These are phyloP conservation scores for Cynaeus angustus DNA, from an alignment of 2,888 invertebrate species.

Conservation along the genomic window DNA sequence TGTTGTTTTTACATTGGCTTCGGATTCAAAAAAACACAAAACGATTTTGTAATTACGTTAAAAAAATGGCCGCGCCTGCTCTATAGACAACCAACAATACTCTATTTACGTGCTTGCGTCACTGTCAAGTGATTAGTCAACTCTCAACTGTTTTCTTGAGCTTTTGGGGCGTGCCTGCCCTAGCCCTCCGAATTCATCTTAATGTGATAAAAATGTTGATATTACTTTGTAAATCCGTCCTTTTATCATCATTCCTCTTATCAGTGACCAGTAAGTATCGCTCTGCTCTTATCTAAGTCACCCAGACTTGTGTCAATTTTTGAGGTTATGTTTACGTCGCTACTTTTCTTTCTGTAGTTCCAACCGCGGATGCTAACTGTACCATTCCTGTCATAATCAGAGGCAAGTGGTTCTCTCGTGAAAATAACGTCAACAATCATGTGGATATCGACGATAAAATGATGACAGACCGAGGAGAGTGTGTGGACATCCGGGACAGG, in stretches of 20 bases:
- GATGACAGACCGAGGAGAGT: constrained; percentile 84
- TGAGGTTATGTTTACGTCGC: constrained; percentile 46
- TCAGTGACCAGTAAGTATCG: constrained; percentile 31
- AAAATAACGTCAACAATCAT: constrained; percentile 87
- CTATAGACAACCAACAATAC: constrained; percentile 19
- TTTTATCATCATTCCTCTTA: constrained; percentile 23
- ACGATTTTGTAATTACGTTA: too few relatives aligned
- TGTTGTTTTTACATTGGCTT: too few relatives aligned
- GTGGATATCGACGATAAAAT: constrained; percentile 87
- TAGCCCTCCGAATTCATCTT: not conserved
- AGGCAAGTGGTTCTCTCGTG: constrained; percentile 94
- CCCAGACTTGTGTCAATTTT: constrained; percentile 5
- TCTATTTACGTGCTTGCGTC: constrained; percentile 11
- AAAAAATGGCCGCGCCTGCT: not conserved
- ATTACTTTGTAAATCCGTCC: constrained; percentile 24
- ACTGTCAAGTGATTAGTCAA: constrained; percentile 32
- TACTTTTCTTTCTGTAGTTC: constrained; percentile 24
- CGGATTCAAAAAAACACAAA: too few relatives aligned
- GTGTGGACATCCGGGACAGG: constrained; percentile 83
- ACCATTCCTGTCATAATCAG: constrained; percentile 85
- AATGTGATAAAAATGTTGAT: constrained; percentile 43
- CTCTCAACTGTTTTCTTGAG: constrained; percentile 5
- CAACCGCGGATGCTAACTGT: constrained; percentile 70
- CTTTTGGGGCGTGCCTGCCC: constrained; percentile 45
- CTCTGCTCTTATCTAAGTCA: constrained; percentile 1